phyloP scores from a whole-genome alignment of 2,113 vertebrate genomes.

The Boulengeromyrus knoepffleri region DNA sequence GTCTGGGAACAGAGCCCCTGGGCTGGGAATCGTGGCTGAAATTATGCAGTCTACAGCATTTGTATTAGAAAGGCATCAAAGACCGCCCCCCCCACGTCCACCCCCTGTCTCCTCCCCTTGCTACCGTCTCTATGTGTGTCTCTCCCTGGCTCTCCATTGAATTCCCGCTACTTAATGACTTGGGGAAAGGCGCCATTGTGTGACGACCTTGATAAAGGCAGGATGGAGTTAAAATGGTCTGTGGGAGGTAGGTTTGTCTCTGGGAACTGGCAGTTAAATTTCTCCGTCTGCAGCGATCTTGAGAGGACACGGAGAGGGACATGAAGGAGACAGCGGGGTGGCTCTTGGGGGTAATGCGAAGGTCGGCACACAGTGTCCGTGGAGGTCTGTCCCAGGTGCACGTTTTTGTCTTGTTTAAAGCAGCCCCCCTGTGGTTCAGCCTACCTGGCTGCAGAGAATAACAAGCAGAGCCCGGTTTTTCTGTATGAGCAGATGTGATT shows the following conservation, averaged over 20 bases:
- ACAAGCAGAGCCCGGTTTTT: not conserved
- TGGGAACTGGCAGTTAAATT: not conserved
- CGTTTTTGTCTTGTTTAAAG: not conserved
- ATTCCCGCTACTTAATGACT: not conserved
- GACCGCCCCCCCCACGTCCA: not conserved
- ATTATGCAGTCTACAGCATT: conserved; percentile 8
- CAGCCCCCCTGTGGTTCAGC: not conserved
- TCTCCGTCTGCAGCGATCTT: not conserved
- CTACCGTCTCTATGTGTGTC: not conserved
- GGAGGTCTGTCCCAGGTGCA: not conserved
- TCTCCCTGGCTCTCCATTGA: not conserved
- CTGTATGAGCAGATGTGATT: not conserved
- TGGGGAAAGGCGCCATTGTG: conserved; percentile 1
- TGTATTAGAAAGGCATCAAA: conserved; percentile 13
- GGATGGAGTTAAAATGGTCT: not conserved
- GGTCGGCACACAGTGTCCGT: not conserved
- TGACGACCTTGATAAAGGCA: conserved; percentile 9
- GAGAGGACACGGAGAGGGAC: not conserved
- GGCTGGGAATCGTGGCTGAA: not conserved
- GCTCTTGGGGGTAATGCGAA: not conserved
- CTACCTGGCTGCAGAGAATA: not conserved
- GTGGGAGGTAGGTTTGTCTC: not conserved
- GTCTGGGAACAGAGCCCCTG: not conserved
- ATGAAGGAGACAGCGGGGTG: not conserved
- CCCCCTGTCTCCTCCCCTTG: too few relatives aligned